These are phyloP conservation scores for Pogonocherus hispidulus DNA, from an alignment of 2,888 invertebrate species.

Conservation along the genomic window DNA sequence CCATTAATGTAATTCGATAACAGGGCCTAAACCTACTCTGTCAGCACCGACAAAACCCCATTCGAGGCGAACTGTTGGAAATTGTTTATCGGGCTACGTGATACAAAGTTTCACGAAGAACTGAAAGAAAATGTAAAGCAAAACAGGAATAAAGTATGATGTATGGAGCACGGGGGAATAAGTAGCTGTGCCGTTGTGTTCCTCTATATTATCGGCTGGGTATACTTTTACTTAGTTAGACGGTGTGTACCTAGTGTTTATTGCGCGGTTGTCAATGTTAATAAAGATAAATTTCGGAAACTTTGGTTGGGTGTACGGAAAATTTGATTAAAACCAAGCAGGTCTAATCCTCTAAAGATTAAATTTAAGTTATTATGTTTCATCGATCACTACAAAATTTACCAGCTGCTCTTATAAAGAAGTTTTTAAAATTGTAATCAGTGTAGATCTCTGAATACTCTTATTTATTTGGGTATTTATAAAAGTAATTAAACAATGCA, in stretches of 20 bases:
- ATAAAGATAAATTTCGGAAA: not conserved
- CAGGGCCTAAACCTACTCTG: slow-evolving; percentile 1
- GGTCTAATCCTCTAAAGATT: too few species aligned
- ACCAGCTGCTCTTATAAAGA: too few species aligned
- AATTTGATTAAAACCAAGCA: too few species aligned
- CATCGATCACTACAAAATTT: too few species aligned
- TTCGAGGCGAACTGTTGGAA: not conserved
- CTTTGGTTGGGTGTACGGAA: too few species aligned
- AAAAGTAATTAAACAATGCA: too few species aligned
- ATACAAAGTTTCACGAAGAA: slow-evolving; percentile 6
- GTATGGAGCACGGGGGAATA: not conserved
- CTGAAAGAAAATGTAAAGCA: not conserved
- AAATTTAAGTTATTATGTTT: too few species aligned
- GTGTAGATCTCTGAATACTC: too few species aligned
- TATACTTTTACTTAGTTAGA: not conserved
- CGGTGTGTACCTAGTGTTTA: not conserved
- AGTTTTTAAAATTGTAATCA: too few species aligned
- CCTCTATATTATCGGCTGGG: not conserved
- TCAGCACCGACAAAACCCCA: not conserved
- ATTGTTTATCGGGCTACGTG: slow-evolving; percentile 20
- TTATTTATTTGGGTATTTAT: too few species aligned
- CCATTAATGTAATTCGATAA: slow-evolving; percentile 9
- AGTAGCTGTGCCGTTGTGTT: not conserved
- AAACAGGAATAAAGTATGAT: not conserved
- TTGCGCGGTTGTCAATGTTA: not conserved